phyloP scores from a whole-genome alignment of 1,140 invertebrate species.

The Sinella curviseta region DNA sequence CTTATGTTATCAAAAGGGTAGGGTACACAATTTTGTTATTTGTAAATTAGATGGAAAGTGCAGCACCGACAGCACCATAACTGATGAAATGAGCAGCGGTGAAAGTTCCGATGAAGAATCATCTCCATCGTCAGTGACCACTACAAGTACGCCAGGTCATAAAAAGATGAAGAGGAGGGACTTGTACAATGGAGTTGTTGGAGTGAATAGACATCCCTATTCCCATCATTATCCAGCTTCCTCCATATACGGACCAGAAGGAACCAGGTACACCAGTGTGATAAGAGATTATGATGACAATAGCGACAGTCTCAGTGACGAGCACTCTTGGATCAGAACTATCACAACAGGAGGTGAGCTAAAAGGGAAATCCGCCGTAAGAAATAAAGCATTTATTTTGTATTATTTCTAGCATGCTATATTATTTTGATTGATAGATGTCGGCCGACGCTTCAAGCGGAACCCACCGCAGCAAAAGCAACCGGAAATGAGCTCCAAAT shows the following conservation, averaged over 20 bases:
- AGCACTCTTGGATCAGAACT: not conserved
- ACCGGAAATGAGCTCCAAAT: no score
- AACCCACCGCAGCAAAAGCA: no score
- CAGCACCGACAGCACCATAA: not conserved
- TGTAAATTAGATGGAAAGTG: not conserved
- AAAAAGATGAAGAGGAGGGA: not conserved
- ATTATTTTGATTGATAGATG: no score
- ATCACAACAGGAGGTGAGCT: not conserved
- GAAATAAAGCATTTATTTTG: no score
- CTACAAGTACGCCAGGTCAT: not conserved
- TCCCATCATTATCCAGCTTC: not conserved
- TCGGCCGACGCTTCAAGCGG: no score
- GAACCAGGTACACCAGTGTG: no score
- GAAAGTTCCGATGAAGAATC: not conserved
- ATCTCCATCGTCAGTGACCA: not conserved
- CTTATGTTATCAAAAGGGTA: not conserved
- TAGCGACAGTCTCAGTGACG: not conserved
- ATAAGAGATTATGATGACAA: not conserved
- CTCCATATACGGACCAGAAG: no score
- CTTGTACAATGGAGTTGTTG: not conserved
- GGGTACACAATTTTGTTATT: not conserved
- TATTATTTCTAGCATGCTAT: no score
- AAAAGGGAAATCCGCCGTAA: no score
- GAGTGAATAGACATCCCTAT: no score
- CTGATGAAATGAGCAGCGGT: not conserved